These are phyloP conservation scores for Fragum whitleyi DNA, from an alignment of 2,888 invertebrate species.

Conservation along the genomic window DNA sequence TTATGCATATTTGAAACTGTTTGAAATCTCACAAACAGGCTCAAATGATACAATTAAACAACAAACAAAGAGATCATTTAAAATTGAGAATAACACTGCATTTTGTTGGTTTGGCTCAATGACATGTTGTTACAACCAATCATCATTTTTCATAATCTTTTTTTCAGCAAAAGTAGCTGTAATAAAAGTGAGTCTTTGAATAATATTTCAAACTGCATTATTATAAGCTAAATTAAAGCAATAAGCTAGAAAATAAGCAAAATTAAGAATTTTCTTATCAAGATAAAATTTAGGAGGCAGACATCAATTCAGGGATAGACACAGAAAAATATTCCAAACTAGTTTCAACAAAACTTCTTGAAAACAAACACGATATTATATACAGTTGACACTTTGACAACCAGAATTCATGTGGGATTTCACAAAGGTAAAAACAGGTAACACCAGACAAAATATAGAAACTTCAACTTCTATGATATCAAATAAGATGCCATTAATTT, in stretches of 20 bases:
- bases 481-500: constrained; percentile 4
- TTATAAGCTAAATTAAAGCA: background rate
- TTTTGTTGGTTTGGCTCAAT: no score
- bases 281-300: background rate
- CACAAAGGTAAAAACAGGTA: background rate
- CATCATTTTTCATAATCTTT: no score
- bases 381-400: background rate
- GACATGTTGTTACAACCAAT: no score
- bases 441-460: background rate
- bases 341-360: background rate
- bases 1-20: no score
- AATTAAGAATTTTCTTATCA: background rate
- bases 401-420: background rate
- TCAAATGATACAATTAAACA: no score
- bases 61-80: no score
- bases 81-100: no score
- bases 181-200: constrained; percentile 37
- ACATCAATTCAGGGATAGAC: background rate
- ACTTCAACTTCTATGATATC: background rate
- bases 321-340: background rate
- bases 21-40: no score
- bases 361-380: background rate
- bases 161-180: no score
- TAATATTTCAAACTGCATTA: constrained; percentile 43
- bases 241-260: background rate